Conservation (phyloP, 2,888 invertebrate species). For the Halictus ligatus region DNA sequence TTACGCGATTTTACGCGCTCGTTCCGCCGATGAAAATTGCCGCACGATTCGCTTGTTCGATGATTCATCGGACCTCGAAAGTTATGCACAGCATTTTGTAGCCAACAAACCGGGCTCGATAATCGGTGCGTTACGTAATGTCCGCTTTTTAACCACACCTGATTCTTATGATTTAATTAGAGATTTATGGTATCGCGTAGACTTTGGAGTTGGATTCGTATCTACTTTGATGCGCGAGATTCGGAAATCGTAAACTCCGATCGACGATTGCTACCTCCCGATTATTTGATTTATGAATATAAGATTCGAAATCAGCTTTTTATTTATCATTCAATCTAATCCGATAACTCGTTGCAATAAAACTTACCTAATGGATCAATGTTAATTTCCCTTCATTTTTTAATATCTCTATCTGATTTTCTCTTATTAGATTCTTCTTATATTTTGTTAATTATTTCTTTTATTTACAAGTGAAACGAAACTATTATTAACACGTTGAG, state of each 20-base stretch:
- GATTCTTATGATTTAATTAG: not conserved
- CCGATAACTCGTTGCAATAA: not conserved
- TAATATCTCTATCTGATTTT: not conserved
- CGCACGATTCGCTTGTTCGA: not conserved
- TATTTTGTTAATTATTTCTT: not conserved
- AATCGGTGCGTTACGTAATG: not conserved
- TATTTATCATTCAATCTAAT: not conserved
- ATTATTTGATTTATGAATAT: too few relatives aligned
- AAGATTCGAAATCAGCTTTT: not conserved
- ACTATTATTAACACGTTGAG: not conserved
- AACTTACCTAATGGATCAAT: not conserved
- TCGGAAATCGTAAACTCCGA: not conserved
- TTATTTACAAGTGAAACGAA: not conserved
- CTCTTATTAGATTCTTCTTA: not conserved
- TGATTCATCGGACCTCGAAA: conserved; percentile 26
- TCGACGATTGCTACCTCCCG: not conserved
- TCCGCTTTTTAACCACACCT: not conserved
- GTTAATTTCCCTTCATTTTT: not conserved
- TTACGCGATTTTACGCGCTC: not conserved
- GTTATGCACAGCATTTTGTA: not conserved
- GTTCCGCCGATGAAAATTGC: not conserved
- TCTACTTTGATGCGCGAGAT: not conserved
- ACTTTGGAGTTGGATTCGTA: not conserved
- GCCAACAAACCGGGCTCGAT: not conserved
- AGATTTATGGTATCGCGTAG: not conserved